Evolutionary conservation across 2,797 vertebrate species (phyloP).

Genomic region (Chaenodraco wilsoni): DNA sequence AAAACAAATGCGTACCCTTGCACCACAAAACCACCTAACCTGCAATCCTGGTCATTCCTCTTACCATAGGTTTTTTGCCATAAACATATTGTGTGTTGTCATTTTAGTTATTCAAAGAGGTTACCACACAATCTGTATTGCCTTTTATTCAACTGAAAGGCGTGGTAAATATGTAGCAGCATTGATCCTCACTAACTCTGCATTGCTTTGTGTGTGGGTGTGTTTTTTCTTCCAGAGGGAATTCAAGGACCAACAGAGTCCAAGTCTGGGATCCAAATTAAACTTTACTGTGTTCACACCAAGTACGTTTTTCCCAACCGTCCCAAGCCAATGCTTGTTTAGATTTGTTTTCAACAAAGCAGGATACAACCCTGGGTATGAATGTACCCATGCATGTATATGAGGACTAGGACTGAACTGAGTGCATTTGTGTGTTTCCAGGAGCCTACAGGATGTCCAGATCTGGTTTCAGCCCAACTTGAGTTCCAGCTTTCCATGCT

Average conservation of each 20-base stretch:
- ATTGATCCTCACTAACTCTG: constrained; percentile 9
- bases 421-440: constrained; percentile 65
- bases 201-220: neutral
- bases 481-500: constrained; percentile 77
- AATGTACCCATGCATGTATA: too few species aligned
- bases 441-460: constrained; percentile 97
- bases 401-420: neutral
- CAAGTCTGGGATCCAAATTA: constrained; percentile 94
- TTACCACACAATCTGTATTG: neutral
- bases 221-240: constrained; percentile 85
- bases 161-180: constrained; percentile 7
- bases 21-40: neutral
- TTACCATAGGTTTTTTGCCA: neutral
- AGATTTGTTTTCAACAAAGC: constrained; percentile 53
- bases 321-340: too few species aligned
- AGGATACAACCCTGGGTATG: too few species aligned
- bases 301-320: constrained; percentile 97
- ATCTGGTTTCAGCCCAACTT: constrained; percentile 95
- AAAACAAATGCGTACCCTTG: neutral
- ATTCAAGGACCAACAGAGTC: constrained; percentile 89
- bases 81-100: neutral
- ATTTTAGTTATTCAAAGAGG: neutral
- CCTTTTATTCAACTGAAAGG: neutral
- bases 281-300: constrained; percentile 98
- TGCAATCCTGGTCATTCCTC: neutral